Evolutionary conservation across 2,797 vertebrate species (phyloP).

Genomic region (Pangasius krempfi): DNA sequence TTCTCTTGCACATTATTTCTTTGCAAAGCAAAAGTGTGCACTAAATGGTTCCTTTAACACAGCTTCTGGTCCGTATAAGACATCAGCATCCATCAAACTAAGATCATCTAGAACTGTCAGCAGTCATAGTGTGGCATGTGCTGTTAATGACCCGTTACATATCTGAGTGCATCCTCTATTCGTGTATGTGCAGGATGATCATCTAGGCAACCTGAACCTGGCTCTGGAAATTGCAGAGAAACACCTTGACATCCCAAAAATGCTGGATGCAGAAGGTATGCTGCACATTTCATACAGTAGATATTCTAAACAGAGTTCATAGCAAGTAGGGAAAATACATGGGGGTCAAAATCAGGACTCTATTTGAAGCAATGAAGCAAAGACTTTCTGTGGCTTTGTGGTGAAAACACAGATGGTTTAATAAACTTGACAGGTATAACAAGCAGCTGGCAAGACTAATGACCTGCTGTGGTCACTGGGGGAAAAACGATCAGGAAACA

Average conservation of each 20-base stretch:
- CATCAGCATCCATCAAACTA: not conserved
- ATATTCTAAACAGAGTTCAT: too few species aligned
- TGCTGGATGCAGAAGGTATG: conserved; percentile 87
- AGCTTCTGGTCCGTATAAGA: not conserved
- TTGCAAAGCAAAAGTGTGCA: not conserved
- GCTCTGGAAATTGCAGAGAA: conserved; percentile 89
- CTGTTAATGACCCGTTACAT: not conserved
- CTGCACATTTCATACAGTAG: not conserved
- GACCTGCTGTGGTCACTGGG: not conserved
- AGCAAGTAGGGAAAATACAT: not conserved
- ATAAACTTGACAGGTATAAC: not conserved
- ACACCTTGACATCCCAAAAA: conserved; percentile 88
- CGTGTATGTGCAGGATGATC: conserved; percentile 78
- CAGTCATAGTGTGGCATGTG: not conserved
- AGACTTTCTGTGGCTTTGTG: not conserved
- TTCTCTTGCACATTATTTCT: not conserved
- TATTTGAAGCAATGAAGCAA: too few species aligned
- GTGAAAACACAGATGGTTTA: not conserved
- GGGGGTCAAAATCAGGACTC: not conserved
- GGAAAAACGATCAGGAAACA: too few species aligned
- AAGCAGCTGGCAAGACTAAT: not conserved
- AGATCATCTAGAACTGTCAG: not conserved
- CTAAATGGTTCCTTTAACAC: not conserved
- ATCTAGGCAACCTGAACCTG: conserved; percentile 84
- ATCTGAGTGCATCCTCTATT: not conserved